Conservation (phyloP, 2,797 vertebrate genomes). For the Kryptopterus vitreolus region DNA sequence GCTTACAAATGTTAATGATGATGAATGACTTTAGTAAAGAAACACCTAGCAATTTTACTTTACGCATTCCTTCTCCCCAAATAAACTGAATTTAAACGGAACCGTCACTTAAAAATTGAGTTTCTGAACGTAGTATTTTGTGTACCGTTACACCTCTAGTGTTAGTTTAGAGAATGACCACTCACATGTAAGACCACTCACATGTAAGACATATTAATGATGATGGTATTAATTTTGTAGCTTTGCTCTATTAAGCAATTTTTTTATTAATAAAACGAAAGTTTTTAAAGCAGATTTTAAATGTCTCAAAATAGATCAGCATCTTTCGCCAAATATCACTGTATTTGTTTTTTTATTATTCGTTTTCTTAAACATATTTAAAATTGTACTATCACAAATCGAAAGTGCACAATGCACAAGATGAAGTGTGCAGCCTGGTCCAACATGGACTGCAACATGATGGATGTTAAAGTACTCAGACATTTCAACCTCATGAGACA, state of each 20-base stretch:
- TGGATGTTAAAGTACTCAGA: conserved; percentile 38
- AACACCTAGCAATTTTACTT: no score
- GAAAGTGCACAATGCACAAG: conserved; percentile 33
- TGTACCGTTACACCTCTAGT: no score
- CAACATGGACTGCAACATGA: conserved; percentile 30
- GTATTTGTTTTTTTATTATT: background rate
- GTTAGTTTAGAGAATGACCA: no score
- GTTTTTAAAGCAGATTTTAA: background rate
- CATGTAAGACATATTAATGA: background rate
- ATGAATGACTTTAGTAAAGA: no score
- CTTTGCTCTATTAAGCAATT: background rate
- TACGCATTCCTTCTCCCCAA: no score
- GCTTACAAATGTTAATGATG: no score
- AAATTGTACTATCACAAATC: conserved; percentile 1
- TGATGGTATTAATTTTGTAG: background rate
- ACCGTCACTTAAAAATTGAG: no score
- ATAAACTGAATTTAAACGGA: no score
- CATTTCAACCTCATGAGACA: conserved; percentile 46
- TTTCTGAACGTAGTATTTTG: no score
- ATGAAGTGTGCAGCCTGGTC: conserved; percentile 25
- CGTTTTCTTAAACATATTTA: background rate
- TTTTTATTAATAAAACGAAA: background rate
- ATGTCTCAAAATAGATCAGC: background rate
- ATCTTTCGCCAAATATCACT: background rate
- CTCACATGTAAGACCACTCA: no score